Conservation (phyloP, 2,797 vertebrate species). For the Acanthurus lineatus region DNA sequence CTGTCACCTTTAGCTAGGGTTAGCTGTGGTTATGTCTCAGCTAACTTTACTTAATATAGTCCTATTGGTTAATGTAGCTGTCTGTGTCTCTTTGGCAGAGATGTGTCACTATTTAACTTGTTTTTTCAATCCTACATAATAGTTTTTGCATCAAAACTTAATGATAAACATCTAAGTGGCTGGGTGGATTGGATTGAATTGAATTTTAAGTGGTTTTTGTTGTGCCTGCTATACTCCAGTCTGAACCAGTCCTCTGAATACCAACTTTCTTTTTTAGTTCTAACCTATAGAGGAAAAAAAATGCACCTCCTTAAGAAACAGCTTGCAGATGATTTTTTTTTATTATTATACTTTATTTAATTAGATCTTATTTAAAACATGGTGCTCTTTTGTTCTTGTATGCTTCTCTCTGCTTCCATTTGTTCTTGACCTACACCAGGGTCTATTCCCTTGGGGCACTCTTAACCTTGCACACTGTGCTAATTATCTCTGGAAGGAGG, state of each 20-base stretch:
- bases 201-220: too few relatives aligned
- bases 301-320: constrained; percentile 11
- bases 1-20: too few relatives aligned
- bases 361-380: constrained; percentile 46
- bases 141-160: too few relatives aligned
- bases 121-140: too few relatives aligned
- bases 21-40: too few relatives aligned
- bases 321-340: constrained; percentile 9
- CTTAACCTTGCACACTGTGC: constrained; percentile 82
- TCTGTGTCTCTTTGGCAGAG: too few relatives aligned
- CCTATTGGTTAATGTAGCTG: too few relatives aligned
- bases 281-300: constrained; percentile 4
- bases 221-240: too few relatives aligned
- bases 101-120: too few relatives aligned
- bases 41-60: too few relatives aligned
- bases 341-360: constrained; percentile 18
- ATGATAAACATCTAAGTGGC: too few relatives aligned
- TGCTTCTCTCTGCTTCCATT: constrained; percentile 52
- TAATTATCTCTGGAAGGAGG: constrained; percentile 86
- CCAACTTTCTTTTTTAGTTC: constrained; percentile 18
- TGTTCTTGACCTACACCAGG: constrained; percentile 73
- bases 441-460: constrained; percentile 65
- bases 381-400: constrained; percentile 54
- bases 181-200: too few relatives aligned
- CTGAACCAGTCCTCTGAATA: not conserved